These are phyloP conservation scores for Apotomis betuletana DNA, from an alignment of 2,888 invertebrate genomes.

Conservation along the genomic window DNA sequence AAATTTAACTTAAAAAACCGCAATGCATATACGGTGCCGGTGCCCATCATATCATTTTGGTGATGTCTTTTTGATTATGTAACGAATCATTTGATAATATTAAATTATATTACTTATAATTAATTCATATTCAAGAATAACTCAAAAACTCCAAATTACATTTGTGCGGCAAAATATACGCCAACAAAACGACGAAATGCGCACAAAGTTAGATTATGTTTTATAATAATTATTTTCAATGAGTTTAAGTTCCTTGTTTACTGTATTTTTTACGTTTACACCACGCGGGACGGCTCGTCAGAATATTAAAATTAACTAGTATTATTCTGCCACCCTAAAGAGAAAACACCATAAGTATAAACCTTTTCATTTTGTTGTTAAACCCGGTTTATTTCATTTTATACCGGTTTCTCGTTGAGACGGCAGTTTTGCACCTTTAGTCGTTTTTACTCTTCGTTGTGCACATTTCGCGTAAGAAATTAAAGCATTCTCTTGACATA, in stretches of 20 bases:
- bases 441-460: constrained; percentile 37
- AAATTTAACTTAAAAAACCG: constrained; percentile 3
- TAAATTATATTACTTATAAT: constrained; percentile 44
- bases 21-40: constrained; percentile 22
- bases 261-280: constrained; percentile 7
- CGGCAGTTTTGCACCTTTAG: neutral
- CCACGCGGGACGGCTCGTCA: constrained; percentile 10
- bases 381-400: neutral
- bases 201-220: constrained; percentile 30
- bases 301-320: neutral
- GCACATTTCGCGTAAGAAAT: constrained; percentile 50
- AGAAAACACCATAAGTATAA: no score
- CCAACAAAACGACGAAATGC: constrained; percentile 11
- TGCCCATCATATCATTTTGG: constrained; percentile 15
- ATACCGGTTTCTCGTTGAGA: neutral
- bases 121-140: constrained; percentile 56
- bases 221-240: neutral
- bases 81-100: constrained; percentile 43
- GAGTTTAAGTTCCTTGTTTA: neutral
- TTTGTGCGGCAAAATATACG: constrained; percentile 63
- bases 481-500: constrained; percentile 56
- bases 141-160: constrained; percentile 57
- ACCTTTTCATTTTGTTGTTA: no score
- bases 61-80: constrained; percentile 33
- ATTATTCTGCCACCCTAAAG: neutral